Base-by-base conservation (phyloP, 2,113 vertebrate species). In the Corythornis cristatus region DNA sequence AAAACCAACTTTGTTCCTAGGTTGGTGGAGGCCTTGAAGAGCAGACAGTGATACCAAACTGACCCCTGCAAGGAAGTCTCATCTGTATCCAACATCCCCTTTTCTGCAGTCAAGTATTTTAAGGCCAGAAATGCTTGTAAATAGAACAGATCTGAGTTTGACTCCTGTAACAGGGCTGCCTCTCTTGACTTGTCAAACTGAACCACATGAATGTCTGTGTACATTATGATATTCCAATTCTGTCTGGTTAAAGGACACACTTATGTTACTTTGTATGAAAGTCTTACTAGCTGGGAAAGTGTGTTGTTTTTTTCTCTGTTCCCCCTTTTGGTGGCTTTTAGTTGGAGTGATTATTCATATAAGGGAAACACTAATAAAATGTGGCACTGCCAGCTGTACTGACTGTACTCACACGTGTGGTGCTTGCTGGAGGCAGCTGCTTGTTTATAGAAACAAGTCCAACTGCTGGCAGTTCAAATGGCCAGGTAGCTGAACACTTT, bases 21-120 rank as follows among this genome's bases (percentile, higher is more conserved):
- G 99, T 96, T 99, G 97, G 99, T 99, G 96, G 99, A 99, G 92
- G 98, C 99, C 28, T 93, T 99, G 92, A 99, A 99, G 97, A 99
- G 98, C 97, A 98, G 99, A 87, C 99, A 99, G 98, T 99, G 98
- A 98, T 76, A 33, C 21, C 35, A 3, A 86, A 66, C 42, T 76
- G 82, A 76, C 33, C 7, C 4, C 10, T 75, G 58, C 62, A 42
- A 48, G 7, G 20, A 83, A 68, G 56, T 23, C 37, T 89, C 45
- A 42, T 40, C 70, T 66, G 3, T 15, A 19, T 37, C 85, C 50
- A 51, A 1, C 71, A 46, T 74, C 90, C 46, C 29, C 58, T 73
- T 73, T 94, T 71, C 90, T 90, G 57, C 82, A 95, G 93, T 88
- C 85, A 89, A 51, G 67, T 90, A 83, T 84, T 82, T 94, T 80